Evolutionary conservation across 1,140 invertebrate species (phyloP), one percentile per base, ranked within the genome.

Genomic region (Liolophura sinensis): DNA sequence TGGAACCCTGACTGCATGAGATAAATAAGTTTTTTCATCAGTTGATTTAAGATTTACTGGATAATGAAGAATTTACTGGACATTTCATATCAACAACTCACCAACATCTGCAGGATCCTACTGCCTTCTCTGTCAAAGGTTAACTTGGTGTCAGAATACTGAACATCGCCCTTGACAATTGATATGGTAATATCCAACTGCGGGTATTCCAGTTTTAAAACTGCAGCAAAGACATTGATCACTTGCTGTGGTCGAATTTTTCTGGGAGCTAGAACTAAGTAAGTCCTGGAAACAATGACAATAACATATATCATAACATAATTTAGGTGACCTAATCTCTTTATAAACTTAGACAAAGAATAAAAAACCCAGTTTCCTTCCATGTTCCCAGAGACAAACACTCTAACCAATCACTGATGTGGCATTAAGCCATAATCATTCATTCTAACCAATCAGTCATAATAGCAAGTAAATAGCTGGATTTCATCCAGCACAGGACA

Each of bases 171-270:
- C 64, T 75, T 74, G 22, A 75, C 71, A 47, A 82, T 72, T 20
- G 79, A 80, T 12, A 80, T 58, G 14, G 73, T 68, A 9, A 83
- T 65, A 62, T 72, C 76, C 46, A 83, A 66, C 15, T 71, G 61
- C 4, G 58, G 57, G 64, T 77, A 83, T 62, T 82, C 76, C 62
- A 82, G 67, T 63, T 71, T 66, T 25, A 82, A 59, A 51, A 82
- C 77, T 1, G 77, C 77, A 6, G 72, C 74, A 73, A 76, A 78
- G 1, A 80, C 66, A 54, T 82, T 77, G 18, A 81, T 69, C 18
- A 81, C 74, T 61, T 82, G 78, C 58, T 75, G 77, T 16, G 82
- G 77, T 16, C 79, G 66, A 16, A 83, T 67, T 65, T 73, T 70
- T 31, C 73, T 73, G 20, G 82, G 81, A 24, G 77, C 72, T 14